Evolutionary conservation across 2,888 invertebrate genomes (phyloP).

Genomic region (Pollenia griseotomentosa): DNA sequence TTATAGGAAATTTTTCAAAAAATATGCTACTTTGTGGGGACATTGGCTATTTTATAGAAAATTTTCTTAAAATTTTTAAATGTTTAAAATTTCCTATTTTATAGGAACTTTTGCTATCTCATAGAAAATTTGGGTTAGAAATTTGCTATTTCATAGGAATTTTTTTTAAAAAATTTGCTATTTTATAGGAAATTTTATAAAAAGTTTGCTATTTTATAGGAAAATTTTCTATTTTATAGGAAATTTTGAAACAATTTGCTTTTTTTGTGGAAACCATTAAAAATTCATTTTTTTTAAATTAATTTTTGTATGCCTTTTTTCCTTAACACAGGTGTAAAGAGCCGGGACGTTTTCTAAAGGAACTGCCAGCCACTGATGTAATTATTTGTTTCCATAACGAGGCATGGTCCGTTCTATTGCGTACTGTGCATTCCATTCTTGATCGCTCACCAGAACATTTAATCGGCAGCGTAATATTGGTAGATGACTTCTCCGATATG

Average conservation of each 20-base stretch:
- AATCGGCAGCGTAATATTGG: constrained; percentile 96
- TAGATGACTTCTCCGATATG: constrained; percentile 98
- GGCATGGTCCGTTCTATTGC: constrained; percentile 97
- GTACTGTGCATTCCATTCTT: constrained; percentile 98
- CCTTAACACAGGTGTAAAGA: constrained; percentile 90
- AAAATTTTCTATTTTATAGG: too few species aligned
- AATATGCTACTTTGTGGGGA: too few species aligned
- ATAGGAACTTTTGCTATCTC: too few species aligned
- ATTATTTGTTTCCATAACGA: constrained; percentile 99
- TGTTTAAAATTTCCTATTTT: too few species aligned
- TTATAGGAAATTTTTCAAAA: too few species aligned
- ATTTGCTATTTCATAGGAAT: too few species aligned
- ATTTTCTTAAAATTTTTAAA: too few species aligned
- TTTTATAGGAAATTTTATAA: too few species aligned
- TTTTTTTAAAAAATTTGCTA: too few species aligned
- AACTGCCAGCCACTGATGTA: constrained; percentile 94
- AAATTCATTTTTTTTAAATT: constrained; percentile 20
- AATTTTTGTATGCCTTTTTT: constrained; percentile 5
- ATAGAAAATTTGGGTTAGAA: too few species aligned
- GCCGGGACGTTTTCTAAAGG: constrained; percentile 87
- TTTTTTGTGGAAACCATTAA: neutral
- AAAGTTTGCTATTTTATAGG: too few species aligned
- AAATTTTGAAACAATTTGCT: neutral
- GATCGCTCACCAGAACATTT: constrained; percentile 95
- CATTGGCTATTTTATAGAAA: too few species aligned